Base-by-base conservation (phyloP, 1,140 invertebrate genomes). In the Battus philenor region DNA sequence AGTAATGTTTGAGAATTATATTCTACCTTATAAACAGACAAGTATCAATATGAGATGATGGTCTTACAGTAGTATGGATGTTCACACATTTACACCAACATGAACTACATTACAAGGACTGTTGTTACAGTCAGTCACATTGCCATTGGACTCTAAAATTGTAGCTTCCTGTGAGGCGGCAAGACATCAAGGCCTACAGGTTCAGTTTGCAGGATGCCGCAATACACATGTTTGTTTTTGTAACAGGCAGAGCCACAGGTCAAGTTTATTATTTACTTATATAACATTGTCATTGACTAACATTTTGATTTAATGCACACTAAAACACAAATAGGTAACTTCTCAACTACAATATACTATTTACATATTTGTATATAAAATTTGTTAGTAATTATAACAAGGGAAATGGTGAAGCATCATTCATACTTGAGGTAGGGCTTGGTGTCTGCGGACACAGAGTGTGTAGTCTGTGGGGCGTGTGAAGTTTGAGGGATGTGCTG, bases 371-470 rank as follows among this genome's bases (percentile, higher is more conserved):
- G 59, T 38, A 71, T 78, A 84, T 82, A 84, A 80, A 83, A 79
- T 79, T 62, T 80, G 63, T 71, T 46, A 83, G 58, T 59, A 56
- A 71, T 80, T 60, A n/a, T n/a, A 83, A 83, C 76, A 77, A 75
- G 53, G 48, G 60, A 54, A 50, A 46, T 47, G 47, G 36, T 36
- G 39, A 45, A 8, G 44, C 18, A 38, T 78, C 62, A 84, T 54
- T 84, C 77, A 56, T 84, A 84, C 45, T 81, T 81, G 68, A 84
- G 70, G 68, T 84, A 84, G 54, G 70, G 70, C 64, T 84, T 81
- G 51, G 63, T 47, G 31, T 79, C 74, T 32, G 68, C 39, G 24
- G 59, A 22, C 29, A 61, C 38, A 16, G 54, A 31, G 9, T 45
- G 49, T 33, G 56, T 45, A 34, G 51, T 8, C 29, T 13, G 54